Conservation (phyloP, 2,888 invertebrate species). For the Anoncus sp. region DNA sequence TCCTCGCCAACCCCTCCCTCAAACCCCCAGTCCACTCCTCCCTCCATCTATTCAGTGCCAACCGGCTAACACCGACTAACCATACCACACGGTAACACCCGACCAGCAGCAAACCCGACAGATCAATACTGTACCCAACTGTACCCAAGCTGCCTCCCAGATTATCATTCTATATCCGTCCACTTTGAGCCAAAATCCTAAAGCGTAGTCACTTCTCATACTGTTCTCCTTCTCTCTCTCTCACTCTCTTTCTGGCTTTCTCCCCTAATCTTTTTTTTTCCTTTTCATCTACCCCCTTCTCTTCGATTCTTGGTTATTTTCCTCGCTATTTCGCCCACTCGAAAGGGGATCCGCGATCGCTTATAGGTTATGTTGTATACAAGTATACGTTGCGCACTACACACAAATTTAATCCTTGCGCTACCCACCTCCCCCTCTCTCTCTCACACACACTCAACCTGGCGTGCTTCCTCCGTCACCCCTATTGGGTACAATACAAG, state of each 20-base stretch:
- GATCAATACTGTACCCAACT: slow-evolving; percentile 80
- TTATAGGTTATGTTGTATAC: slow-evolving; percentile 40
- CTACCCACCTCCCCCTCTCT: slow-evolving; percentile 1
- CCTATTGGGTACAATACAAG: slow-evolving; percentile 26
- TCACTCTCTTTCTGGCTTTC: slow-evolving; percentile 45
- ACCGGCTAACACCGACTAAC: slow-evolving; percentile 74
- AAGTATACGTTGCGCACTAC: slow-evolving; percentile 45
- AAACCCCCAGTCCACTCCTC: slow-evolving; percentile 61
- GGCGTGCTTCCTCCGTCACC: slow-evolving; percentile 3
- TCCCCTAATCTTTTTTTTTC: neutral
- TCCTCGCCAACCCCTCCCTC: slow-evolving; percentile 60
- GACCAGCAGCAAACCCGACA: slow-evolving; percentile 73
- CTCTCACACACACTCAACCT: slow-evolving; percentile 1
- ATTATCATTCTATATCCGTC: slow-evolving; percentile 81
- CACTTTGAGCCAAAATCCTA: slow-evolving; percentile 74
- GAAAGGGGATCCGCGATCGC: slow-evolving; percentile 19
- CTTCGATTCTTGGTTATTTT: slow-evolving; percentile 34
- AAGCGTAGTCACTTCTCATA: slow-evolving; percentile 56
- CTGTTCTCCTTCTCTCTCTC: slow-evolving; percentile 38
- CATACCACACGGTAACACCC: slow-evolving; percentile 80
- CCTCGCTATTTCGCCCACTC: slow-evolving; percentile 32
- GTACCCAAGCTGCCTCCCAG: slow-evolving; percentile 78
- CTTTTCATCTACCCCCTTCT: neutral
- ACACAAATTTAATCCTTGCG: slow-evolving; percentile 42
- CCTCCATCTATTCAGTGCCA: slow-evolving; percentile 72